Evolutionary conservation across 2,113 vertebrate species (phyloP), one percentile per base, ranked within the genome.

Genomic region (Ictidomys tridecemlineatus): DNA sequence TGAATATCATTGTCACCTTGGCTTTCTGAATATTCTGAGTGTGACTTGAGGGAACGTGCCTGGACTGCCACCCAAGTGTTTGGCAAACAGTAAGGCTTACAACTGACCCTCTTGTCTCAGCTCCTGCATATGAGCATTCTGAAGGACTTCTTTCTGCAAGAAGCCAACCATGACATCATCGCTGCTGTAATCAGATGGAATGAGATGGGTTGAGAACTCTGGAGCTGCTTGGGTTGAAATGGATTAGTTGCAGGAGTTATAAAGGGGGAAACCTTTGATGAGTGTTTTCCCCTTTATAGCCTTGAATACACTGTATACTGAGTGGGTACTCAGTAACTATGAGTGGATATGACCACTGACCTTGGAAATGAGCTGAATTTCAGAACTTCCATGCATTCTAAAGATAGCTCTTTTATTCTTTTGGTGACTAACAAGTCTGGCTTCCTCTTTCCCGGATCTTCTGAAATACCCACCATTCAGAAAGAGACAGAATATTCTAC

Each of bases 1-100:
- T 0, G 13, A 56, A 76, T 48, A 61, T 97, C 95, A 95, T 70
- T 20, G 2, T 94, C 94, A 96, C 96, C 56, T 96, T 96, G 69
- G 82, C 37, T 94, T 94, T 89, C 82, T 88, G 67, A 90, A 63
- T 67, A 83, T 82, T 86, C 63, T 94, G 96, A 97, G 97, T 95
- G 97, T 95, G 85, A 86, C 39, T 13, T 91, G 95, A 98, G 74
- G 37, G 72, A 78, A 17, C 8, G 17, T 72, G 82, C 26, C 93
- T 89, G 85, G 80, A 30, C 74, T 76, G 16, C 97, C 94, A 94
- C 96, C 93, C 89, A 86, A 2, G 0, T n/a, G 72, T 93, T 76
- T 97, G 97, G 89, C 95, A 95, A 69, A 18, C 20, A 17, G 34
- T 85, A 82, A 70, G 53, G 53, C 78, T 86, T 95, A 91, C 42